Evolutionary conservation across 2,113 vertebrate species (phyloP), one percentile per base, ranked within the genome.

Genomic region (Leucosticte australis): DNA sequence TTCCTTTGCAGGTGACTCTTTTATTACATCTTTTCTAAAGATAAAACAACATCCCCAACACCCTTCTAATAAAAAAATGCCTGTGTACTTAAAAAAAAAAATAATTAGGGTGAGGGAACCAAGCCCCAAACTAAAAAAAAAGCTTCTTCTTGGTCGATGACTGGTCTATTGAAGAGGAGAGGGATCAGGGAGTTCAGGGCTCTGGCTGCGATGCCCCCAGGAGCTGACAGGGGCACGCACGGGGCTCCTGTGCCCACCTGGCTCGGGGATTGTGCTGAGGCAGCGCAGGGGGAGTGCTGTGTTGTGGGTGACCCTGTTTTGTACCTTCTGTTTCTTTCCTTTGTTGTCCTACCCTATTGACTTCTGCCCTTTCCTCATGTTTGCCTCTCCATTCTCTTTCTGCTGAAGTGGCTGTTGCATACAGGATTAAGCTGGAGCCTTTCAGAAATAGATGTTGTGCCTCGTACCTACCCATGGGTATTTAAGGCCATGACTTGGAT

Each of bases 391-490:
- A 0, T 49, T 87, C 78, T 67, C 57, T 49, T 69, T 53, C 75
- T 80, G 50, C 79, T 94, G 79, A 88, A 91, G 78, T 91, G 78
- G 28, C 75, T 71, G 55, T 13, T 91, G 79, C 49, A 19, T 19
- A 11, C 28, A 6, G 83, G 92, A 86, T 91, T 80, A 80, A 90
- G 71, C 85, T 64, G 85, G 83, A 95, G 80, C 65, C 88, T 93
- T 87, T 96, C 85, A 96, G 83, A 94, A 96, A 57, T 86, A 90
- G 56, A 83, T 87, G 83, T 79, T 76, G 73, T 93, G 87, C 92
- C 39, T 85, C 37, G 33, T 87, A 95, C 92, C 93, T 96, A 92
- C 86, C 92, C 90, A 2, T 96, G 87, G 87, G 94, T 95, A 96
- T 96, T 96, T 93, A 56, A 90, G 90, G 88, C 85, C 76, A 7